Evolutionary conservation across 2,888 invertebrate genomes (phyloP), one percentile per base, ranked within the genome.

Genomic region (Resseliella maxima): DNA sequence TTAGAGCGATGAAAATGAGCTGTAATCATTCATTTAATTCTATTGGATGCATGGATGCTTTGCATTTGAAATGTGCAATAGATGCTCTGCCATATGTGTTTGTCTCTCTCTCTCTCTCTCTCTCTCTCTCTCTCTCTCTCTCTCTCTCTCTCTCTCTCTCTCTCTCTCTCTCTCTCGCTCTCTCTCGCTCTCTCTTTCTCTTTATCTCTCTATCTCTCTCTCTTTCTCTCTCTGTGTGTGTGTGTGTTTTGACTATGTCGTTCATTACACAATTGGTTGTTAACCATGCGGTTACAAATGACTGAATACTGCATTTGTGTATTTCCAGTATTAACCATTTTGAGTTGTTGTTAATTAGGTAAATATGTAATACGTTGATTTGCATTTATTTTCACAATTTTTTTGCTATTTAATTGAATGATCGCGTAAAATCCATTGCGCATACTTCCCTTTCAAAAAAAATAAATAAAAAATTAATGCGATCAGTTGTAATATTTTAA

Each of bases 321-420:
- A 59, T 24, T 59, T 59, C 24, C 59, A 59, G 3, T 24, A 59
- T 24, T 24, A 59, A 15, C 27, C 35, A 72, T 72, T 27, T 72
- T 35, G 59, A 59, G 12, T 27, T 59, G 59, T 72, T 72, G 12
- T 31, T 72, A 31, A 72, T 31, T 72, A 72, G 31, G 2, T 31
- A 72, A 31, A 72, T 72, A 72, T 72, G 72, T 72, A 72, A 72
- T 72, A 72, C 18, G 31, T 72, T 72, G 72, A 72, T 72, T 72
- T 72, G 72, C 72, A 72, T 72, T 72, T 8, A 72, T 72, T 72
- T 72, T 72, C 72, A 72, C 72, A 72, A 72, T 35, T 31, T 72
- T n/a, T 35, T 72, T 12, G 59, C 59, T 8, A 21, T 50, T 50
- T 50, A 50, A 50, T 50, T 2, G 50, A 50, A 50, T 50, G 18